Conservation (phyloP, 2,797 vertebrate genomes). For the Lagocephalus sceleratus region DNA sequence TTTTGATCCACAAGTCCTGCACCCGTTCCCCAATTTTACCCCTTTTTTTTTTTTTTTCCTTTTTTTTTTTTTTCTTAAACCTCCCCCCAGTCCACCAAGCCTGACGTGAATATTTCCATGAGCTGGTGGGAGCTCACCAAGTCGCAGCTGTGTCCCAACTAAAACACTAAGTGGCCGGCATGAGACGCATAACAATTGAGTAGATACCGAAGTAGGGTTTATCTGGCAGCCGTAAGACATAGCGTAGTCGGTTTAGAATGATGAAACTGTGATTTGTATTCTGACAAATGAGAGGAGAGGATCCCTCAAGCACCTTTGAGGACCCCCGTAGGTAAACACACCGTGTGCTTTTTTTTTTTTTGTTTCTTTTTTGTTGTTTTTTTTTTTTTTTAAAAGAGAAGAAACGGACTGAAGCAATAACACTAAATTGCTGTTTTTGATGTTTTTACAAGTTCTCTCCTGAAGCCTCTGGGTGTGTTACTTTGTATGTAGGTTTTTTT, state of each 20-base stretch:
- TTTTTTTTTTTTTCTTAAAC: background rate
- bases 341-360: slow-evolving; percentile 42
- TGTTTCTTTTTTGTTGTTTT: slow-evolving; percentile 39
- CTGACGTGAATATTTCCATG: slow-evolving; percentile 50
- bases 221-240: slow-evolving; percentile 62
- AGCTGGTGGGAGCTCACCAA: slow-evolving; percentile 42
- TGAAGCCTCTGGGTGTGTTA: slow-evolving; percentile 59
- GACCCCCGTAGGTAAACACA: slow-evolving; percentile 49
- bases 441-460: slow-evolving; percentile 62
- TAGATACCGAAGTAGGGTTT: slow-evolving; percentile 63
- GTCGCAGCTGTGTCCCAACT: slow-evolving; percentile 41
- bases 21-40: background rate
- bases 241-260: slow-evolving; percentile 64
- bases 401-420: slow-evolving; percentile 76
- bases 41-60: background rate
- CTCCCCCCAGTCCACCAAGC: slow-evolving; percentile 28
- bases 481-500: slow-evolving; percentile 56
- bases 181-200: slow-evolving; percentile 52
- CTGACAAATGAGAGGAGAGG: slow-evolving; percentile 44
- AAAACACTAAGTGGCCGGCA: slow-evolving; percentile 42
- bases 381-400: slow-evolving; percentile 47
- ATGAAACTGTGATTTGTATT: slow-evolving; percentile 67
- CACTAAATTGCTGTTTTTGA: slow-evolving; percentile 60
- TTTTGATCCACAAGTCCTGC: slow-evolving; percentile 41
- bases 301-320: slow-evolving; percentile 38